These are phyloP conservation scores for Epinotia brunnichana DNA, from an alignment of 2,888 invertebrate genomes.

Conservation along the genomic window DNA sequence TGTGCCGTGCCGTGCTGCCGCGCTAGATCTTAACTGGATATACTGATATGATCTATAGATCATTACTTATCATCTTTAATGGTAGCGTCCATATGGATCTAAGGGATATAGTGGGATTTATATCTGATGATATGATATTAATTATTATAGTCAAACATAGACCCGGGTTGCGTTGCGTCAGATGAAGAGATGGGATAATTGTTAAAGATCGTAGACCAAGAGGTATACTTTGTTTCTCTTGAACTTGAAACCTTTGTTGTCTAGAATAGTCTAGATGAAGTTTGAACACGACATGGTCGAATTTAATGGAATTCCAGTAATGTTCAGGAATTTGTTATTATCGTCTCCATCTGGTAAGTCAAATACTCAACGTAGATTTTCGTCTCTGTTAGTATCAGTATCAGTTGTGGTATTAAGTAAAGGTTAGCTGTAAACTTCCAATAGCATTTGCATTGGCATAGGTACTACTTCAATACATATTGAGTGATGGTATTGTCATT, in stretches of 20 bases:
- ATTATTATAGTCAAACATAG: no score
- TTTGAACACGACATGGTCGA: no score
- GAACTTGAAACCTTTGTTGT: neutral
- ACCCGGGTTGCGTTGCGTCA: no score
- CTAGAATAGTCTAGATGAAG: neutral
- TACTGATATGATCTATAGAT: conserved; percentile 5
- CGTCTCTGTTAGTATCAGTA: neutral
- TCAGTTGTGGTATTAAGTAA: no score
- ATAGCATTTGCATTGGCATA: no score
- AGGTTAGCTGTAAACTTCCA: no score
- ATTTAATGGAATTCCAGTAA: no score
- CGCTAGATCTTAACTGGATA: neutral
- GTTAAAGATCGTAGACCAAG: neutral
- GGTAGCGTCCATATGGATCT: neutral
- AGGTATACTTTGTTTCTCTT: neutral
- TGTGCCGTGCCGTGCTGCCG: neutral
- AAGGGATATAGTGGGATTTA: neutral
- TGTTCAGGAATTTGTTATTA: neutral
- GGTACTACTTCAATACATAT: no score
- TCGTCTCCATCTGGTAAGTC: neutral
- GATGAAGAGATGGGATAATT: no score
- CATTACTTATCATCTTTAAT: conserved; percentile 2
- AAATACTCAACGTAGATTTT: neutral
- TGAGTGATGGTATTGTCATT: no score
- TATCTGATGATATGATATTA: no score